Conservation (phyloP, 1,140 invertebrate genomes). For the Galendromus occidentalis region DNA sequence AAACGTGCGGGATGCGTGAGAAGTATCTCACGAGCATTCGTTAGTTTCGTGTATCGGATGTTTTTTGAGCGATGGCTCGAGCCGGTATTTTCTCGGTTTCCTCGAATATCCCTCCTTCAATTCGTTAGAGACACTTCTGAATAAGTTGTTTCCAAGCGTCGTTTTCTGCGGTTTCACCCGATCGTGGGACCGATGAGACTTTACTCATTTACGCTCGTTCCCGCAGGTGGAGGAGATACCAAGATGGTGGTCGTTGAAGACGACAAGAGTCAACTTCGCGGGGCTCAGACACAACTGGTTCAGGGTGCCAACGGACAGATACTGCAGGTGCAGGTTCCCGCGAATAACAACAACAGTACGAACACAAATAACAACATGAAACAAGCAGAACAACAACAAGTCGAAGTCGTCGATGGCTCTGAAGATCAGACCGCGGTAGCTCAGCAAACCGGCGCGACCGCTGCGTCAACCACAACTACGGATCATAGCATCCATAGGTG, state of each 20-base stretch:
- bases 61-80: too few species aligned
- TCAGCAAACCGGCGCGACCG: background rate
- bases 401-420: background rate
- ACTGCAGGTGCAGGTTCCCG: background rate
- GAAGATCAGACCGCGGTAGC: background rate
- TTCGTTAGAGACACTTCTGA: too few species aligned
- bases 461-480: background rate
- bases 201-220: too few species aligned
- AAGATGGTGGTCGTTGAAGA: conserved; percentile 9
- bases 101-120: too few species aligned
- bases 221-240: conserved; percentile 4
- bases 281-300: background rate
- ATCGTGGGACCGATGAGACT: too few species aligned
- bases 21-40: too few species aligned
- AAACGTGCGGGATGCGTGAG: too few species aligned
- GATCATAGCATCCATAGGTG: conserved; percentile 8
- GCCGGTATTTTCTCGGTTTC: too few species aligned
- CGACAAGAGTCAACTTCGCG: background rate
- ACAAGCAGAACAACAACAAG: background rate
- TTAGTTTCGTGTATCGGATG: too few species aligned
- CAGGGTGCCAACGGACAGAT: conserved; percentile 10
- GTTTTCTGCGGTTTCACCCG: too few species aligned
- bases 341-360: background rate
- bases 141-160: too few species aligned
- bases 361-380: background rate